phyloP scores from a whole-genome alignment of 2,888 invertebrate genomes.

The Heliconius cydno region DNA sequence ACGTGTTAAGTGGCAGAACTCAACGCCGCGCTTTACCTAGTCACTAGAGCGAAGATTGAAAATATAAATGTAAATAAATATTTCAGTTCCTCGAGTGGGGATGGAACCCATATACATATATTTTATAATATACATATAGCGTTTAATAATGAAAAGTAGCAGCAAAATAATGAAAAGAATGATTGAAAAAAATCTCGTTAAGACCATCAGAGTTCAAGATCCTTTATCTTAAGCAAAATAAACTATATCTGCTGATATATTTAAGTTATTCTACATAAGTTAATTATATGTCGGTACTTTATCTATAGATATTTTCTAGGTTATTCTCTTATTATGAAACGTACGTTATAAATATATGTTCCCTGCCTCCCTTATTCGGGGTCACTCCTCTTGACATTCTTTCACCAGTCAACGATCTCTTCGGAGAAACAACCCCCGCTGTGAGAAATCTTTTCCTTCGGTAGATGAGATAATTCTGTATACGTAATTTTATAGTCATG shows the following conservation, averaged over 20 bases:
- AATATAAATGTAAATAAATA: too few species aligned
- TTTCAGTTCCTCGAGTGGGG: too few species aligned
- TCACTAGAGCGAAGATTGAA: too few species aligned
- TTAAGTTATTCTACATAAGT: too few species aligned
- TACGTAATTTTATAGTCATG: background rate
- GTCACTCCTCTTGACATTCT: slow-evolving; percentile 26
- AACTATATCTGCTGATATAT: background rate
- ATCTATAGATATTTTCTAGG: background rate
- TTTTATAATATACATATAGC: too few species aligned
- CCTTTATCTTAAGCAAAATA: background rate
- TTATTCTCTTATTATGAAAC: background rate
- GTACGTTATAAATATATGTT: slow-evolving; percentile 1
- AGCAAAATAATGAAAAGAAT: background rate
- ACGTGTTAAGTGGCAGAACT: too few species aligned
- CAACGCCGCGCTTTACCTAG: too few species aligned
- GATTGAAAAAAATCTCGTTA: background rate
- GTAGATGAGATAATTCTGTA: background rate
- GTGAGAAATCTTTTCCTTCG: background rate
- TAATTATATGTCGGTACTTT: too few species aligned
- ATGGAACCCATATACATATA: too few species aligned
- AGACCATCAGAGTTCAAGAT: background rate
- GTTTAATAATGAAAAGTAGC: too few species aligned
- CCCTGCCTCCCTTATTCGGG: slow-evolving; percentile 9
- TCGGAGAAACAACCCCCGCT: background rate
- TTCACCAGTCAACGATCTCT: slow-evolving; percentile 21